Conservation (phyloP, 2,888 invertebrate genomes). For the Drosophila borborema region DNA sequence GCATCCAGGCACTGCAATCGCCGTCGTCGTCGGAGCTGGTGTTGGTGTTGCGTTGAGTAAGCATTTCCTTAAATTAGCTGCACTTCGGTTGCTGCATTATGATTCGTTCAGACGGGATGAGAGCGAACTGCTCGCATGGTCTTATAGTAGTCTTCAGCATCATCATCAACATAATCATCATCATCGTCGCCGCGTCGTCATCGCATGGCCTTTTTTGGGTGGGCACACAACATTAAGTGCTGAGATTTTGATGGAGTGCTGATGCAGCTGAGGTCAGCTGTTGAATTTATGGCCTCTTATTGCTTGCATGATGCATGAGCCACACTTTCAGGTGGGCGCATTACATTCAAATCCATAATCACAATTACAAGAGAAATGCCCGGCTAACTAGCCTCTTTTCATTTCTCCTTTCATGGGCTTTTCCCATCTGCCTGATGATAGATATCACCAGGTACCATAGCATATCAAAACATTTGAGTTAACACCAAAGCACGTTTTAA, state of each 20-base stretch:
- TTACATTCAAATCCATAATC: conserved; percentile 55
- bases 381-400: conserved; percentile 21
- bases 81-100: conserved; percentile 69
- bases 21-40: not conserved
- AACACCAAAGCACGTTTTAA: conserved; percentile 3
- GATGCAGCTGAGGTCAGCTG: conserved; percentile 66
- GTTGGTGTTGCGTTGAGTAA: conserved; percentile 57
- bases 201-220: conserved; percentile 72
- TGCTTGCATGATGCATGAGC: conserved; percentile 60
- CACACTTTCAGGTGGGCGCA: conserved; percentile 67
- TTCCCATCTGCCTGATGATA: not conserved
- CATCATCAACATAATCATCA: conserved; percentile 19
- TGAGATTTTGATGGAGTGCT: conserved; percentile 73
- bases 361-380: conserved; percentile 42
- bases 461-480: not conserved
- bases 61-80: conserved; percentile 80
- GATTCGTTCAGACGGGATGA: conserved; percentile 30
- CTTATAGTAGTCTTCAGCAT: conserved; percentile 25
- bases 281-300: conserved; percentile 60
- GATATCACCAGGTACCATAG: conserved; percentile 9
- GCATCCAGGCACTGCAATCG: not conserved
- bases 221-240: conserved; percentile 72
- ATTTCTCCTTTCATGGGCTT: not conserved
- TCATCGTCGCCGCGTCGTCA: conserved; percentile 25
- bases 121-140: conserved; percentile 19